phyloP scores from a whole-genome alignment of 2,888 invertebrate species.

The Coelopa pilipes region DNA sequence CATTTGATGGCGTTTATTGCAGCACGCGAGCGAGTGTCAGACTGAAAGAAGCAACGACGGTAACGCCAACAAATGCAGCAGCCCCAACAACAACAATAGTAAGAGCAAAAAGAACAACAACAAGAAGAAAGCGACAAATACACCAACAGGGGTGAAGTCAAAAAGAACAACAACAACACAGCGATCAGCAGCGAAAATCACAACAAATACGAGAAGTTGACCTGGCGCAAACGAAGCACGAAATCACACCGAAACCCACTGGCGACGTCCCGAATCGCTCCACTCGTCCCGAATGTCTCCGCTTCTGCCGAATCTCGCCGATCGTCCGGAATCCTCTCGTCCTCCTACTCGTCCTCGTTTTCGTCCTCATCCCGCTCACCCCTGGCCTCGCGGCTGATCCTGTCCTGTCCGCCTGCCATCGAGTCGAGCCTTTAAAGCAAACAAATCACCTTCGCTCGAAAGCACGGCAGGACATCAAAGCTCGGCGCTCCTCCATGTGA shows the following conservation, averaged over 20 bases:
- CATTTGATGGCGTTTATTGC: slow-evolving; percentile 12
- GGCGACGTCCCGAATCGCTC: not conserved
- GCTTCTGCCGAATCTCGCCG: too few species aligned
- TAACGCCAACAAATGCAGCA: too few species aligned
- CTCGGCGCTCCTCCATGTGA: not conserved
- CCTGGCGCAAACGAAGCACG: too few species aligned
- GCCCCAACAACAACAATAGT: too few species aligned
- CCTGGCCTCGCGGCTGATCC: not conserved
- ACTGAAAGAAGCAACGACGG: too few species aligned
- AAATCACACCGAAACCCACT: slow-evolving; percentile 14
- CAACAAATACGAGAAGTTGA: too few species aligned
- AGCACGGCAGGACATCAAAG: not conserved
- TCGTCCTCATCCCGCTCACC: too few species aligned
- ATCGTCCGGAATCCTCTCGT: too few species aligned
- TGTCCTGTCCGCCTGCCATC: slow-evolving; percentile 1
- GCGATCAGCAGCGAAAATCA: not conserved
- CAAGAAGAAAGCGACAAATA: not conserved
- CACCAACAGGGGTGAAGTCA: too few species aligned
- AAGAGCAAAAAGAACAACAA: not conserved
- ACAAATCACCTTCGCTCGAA: slow-evolving; percentile 23
- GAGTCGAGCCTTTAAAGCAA: slow-evolving; percentile 1
- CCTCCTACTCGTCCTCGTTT: too few species aligned
- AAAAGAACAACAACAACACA: not conserved
- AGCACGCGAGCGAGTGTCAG: too few species aligned
- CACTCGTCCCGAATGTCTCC: too few species aligned